A percentile compares a stretch with the other conserved stretches of the same genome.
Evolutionary conservation across 2,888 invertebrate species (phyloP).

Genomic region (Zele albiditarsus): DNA sequence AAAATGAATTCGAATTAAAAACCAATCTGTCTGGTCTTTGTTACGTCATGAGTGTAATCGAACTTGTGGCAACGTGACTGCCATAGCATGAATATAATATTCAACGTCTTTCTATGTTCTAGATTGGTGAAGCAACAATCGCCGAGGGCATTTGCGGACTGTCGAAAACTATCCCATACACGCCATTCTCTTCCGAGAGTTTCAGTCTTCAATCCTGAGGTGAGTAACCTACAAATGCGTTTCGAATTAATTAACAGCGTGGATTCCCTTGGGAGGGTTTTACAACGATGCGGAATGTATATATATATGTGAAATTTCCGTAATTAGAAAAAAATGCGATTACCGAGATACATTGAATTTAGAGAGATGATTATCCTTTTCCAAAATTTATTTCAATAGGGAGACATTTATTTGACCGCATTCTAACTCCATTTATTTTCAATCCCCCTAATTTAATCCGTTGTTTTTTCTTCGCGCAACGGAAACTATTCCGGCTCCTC

Average conservation of each 20-base stretch:
- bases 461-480: slow-evolving; percentile 13
- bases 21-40: neutral
- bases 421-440: slow-evolving; percentile 4
- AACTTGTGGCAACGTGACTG: neutral
- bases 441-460: neutral
- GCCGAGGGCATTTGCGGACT: neutral
- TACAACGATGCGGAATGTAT: neutral
- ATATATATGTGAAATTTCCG: neutral
- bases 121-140: slow-evolving; percentile 22
- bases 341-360: neutral
- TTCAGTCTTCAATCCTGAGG: slow-evolving; percentile 13
- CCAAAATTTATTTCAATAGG: neutral
- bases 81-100: neutral
- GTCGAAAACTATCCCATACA: neutral
- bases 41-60: neutral
- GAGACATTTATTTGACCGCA: neutral
- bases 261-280: neutral
- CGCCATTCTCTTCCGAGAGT: neutral
- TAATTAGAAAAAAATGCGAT: neutral
- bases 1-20: too few relatives aligned
- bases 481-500: slow-evolving; percentile 32
- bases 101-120: neutral
- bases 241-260: slow-evolving; percentile 6
- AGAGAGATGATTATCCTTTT: neutral
- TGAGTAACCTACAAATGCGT: slow-evolving; percentile 24